Base-by-base conservation (phyloP, 2,888 invertebrate genomes). In the Himalopsyche kuldschensis region DNA sequence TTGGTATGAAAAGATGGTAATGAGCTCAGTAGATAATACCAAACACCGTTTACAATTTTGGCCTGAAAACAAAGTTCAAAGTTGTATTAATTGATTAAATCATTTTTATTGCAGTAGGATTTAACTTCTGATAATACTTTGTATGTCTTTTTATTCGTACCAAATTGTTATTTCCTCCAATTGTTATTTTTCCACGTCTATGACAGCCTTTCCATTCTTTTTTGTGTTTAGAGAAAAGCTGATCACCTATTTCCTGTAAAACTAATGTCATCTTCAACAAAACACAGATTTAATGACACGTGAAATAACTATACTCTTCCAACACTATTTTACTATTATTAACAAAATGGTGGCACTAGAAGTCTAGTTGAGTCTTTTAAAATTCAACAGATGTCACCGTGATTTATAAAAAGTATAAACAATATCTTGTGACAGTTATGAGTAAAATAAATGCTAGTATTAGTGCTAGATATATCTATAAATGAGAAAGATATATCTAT, bases 1-100 rank as follows among this genome's bases (percentile, higher is more conserved):
- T 91, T 89, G 0, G 92, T 90, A 10, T 89, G 85, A 10, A 90
- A 89, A 0, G 93, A 91, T 0, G 94, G 93, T 84, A 94, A 87
- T 0, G 93, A 92, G 85, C 92, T 93, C 77, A 92, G 89, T 86
- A 92, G 90, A 86, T 93, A 93, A 87, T 93, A 94, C 89, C 93
- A 92, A 75, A 93, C 92, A 0, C 92, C 93, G 84, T 92, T 92
- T 0, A 93, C 91, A 85, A 90, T 90, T 87, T 92, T 92, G 3
- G 90, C 89, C 91, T 92, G 88, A 82, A 90, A 90, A 80, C 81
- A 81, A n/a, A 3, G 35, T 75, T 31, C 4, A 32, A 41, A 27
- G 78, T 63, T 55, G 27, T 17, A 41, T 46, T 32, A 8, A 30
- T 75, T 15, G 1, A 31, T 76, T 5, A 20, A n/a, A 48, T 75